Conservation (phyloP, 2,888 invertebrate species). For the Athalia cordata region DNA sequence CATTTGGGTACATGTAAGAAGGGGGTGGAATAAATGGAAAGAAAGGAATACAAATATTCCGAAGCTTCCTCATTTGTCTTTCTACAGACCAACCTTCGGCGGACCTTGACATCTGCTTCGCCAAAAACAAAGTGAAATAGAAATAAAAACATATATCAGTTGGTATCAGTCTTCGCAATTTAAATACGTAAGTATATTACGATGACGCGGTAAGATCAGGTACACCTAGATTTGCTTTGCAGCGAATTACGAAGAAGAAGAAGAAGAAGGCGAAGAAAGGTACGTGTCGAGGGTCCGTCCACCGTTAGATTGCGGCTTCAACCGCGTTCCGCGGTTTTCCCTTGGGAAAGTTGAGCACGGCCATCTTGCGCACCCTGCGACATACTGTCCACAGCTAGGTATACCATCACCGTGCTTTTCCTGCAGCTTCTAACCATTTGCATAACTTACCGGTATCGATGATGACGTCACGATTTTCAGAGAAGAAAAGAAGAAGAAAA, state of each 20-base stretch:
- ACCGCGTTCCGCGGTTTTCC: constrained; percentile 56
- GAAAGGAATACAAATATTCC: neutral
- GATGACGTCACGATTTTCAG: constrained; percentile 47
- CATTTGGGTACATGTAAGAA: constrained; percentile 5
- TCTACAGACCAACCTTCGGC: neutral
- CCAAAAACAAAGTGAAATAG: no score
- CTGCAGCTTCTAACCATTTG: constrained; percentile 33
- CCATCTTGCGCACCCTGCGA: constrained; percentile 63
- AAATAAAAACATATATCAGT: no score
- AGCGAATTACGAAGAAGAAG: constrained; percentile 7
- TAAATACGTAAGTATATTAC: neutral
- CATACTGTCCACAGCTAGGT: constrained; percentile 18
- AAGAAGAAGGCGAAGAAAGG: constrained; percentile 52
- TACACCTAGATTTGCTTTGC: neutral
- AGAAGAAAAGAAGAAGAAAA: constrained; percentile 38
- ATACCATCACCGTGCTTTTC: constrained; percentile 24
- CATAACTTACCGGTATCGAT: constrained; percentile 42
- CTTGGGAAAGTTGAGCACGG: constrained; percentile 63
- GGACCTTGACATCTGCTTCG: no score
- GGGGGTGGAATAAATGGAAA: neutral
- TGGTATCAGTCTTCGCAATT: neutral
- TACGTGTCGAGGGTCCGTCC: constrained; percentile 65
- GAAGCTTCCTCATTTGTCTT: neutral
- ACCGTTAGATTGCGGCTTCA: constrained; percentile 70
- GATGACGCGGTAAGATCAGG: neutral